Base-by-base conservation (phyloP, 2,888 invertebrate genomes). In the Hypolimnas misippus region DNA sequence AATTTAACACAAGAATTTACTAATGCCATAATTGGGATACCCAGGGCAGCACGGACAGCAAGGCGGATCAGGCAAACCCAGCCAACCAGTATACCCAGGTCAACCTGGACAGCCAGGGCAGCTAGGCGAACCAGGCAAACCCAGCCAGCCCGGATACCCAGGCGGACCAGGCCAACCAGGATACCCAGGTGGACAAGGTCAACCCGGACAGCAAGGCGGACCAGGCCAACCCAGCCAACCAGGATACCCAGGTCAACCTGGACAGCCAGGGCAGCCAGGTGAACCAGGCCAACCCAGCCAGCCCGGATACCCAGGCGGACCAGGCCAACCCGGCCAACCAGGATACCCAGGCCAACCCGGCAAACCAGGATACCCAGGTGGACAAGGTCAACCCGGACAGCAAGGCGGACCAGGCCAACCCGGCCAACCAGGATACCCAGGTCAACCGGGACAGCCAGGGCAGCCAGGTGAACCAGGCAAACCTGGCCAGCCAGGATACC, bases 301-400 rank as follows among this genome's bases (percentile, higher is more conserved):
- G 7, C 62, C 52, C 16, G 63, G 63, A 0, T 1, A 29, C 0
- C 63, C 58, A 10, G 17, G 42, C 33, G 6, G 40, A 17, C 44
- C 63, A 63, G 56, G 57, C 0, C 33, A 63, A 17, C 58, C 61
- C 56, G 74, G 86, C 38, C 79, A 82, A 76, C 81, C 79, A 6
- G 83, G 86, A 5, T 76, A 79, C 62, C 81, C 81, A 42, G 81
- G 75, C n/a, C 77, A 79, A 6, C 74, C 72, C 46, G 73, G 73
- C 3, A 58, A 63, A 3, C 63, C 58, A 14, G 54, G 55, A 0
- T 2, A 42, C 0, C 55, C 63, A n/a, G 54, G 50, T 0, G 0
- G 17, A 0, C 59, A 51, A 31, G 56, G 59, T 0, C 21, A 63
- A 0, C 50, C 55, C 10, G 49, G 61, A 0, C 0, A 40, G 0